Base-by-base conservation (phyloP, 2,888 invertebrate species). In the Latrodectus hesperus region DNA sequence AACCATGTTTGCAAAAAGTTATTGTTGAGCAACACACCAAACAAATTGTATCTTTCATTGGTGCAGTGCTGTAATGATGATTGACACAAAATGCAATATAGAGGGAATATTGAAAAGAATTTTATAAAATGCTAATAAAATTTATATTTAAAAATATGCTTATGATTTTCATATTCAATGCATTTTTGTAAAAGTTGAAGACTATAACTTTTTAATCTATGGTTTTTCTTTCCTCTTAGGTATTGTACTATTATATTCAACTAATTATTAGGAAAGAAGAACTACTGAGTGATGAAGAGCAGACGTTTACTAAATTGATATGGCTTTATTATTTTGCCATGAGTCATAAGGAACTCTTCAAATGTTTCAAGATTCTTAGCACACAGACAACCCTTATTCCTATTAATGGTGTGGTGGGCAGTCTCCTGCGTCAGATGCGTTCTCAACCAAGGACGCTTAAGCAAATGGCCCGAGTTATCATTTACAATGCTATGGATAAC, bases 191-290 rank as follows among this genome's bases (percentile, higher is more conserved):
- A 38, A 38, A 38, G 38, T 38, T 38, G 38, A 38, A 6, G 38
- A 38, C 38, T 38, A 38, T 3, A 38, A 38, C 4, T 38, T 38
- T 38, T 38, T 38, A 17, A 17, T 26, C 0, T 17, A 12, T 68
- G 11, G 2, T 9, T 22, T 22, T 26, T 22, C 17, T 76, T n/a
- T 38, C 3, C n/a, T 89, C 75, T 91, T 94, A 94, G 92, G 94
- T 95, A 90, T 93, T 95, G 75, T 95, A 95, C 91, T 95, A 95
- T 92, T 96, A 95, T 91, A 94, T 96, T 90, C 94, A 95, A 92
- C 92, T 95, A 90, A 94, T 95, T 89, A 95, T 95, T 89, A 94
- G 95, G 90, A 95, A 95, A 91, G 92, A 92, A 74, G 91, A 92
- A 76, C 91, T 92, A 17, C 90, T 93, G 10, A 91, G 92, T 90